Percentiles rank a stretch among this genome's conserved stretches.
Conservation (phyloP, 2,888 invertebrate genomes). For the Ctena decussata region DNA sequence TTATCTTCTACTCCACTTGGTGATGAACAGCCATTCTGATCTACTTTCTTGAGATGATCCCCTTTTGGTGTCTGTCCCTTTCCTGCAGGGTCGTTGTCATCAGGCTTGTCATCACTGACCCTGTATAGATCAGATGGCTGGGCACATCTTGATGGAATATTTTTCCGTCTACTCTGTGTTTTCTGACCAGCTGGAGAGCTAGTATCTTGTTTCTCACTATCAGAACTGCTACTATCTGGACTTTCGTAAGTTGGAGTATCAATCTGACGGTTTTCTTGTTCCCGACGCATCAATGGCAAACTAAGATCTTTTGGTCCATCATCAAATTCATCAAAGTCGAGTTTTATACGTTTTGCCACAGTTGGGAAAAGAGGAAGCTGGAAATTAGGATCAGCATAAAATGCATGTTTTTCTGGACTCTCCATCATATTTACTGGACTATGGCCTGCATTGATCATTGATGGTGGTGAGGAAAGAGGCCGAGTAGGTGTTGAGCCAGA, state of each 20-base stretch:
- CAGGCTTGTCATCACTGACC: conserved; percentile 79
- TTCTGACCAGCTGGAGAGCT: conserved; percentile 57
- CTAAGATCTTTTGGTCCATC: conserved; percentile 74
- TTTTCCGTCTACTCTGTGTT: conserved; percentile 80
- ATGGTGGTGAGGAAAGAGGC: conserved; percentile 66
- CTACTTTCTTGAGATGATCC: neutral
- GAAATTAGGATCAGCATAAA: conserved; percentile 78
- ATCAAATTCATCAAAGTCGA: conserved; percentile 71
- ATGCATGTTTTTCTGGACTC: conserved; percentile 73
- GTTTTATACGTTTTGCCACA: conserved; percentile 79
- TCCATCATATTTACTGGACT: conserved; percentile 71
- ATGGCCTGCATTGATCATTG: conserved; percentile 69
- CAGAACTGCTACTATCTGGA: conserved; percentile 44
- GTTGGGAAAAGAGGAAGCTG: conserved; percentile 79
- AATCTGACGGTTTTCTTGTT: conserved; percentile 7
- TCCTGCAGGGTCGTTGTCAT: conserved; percentile 63
- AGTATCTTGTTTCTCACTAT: conserved; percentile 46
- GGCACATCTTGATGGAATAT: conserved; percentile 83
- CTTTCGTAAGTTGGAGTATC: conserved; percentile 61
- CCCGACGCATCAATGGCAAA: conserved; percentile 39
- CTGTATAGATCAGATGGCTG: conserved; percentile 73
- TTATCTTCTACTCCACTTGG: conserved; percentile 1
- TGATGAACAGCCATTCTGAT: conserved; percentile 22
- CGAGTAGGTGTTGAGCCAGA: conserved; percentile 62
- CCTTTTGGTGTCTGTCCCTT: conserved; percentile 6